These are phyloP conservation scores for Marmota flaviventris DNA, from an alignment of 2,113 vertebrate genomes.

Conservation along the genomic window DNA sequence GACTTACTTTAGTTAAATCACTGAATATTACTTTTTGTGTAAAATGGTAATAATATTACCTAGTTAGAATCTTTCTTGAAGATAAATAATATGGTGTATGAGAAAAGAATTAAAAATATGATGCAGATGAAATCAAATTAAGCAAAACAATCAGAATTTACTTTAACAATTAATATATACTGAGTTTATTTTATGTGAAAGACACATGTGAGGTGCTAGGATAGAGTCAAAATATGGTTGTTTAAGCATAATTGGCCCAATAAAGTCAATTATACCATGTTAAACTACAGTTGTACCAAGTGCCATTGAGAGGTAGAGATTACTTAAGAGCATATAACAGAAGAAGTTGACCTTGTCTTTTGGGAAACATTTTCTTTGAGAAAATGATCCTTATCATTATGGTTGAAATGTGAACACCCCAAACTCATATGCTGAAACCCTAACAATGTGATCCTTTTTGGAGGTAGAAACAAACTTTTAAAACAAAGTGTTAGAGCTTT, in stretches of 20 bases:
- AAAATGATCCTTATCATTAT: not conserved
- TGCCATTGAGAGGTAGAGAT: not conserved
- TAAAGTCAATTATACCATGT: not conserved
- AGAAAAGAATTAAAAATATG: not conserved
- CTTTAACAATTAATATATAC: conserved; percentile 4
- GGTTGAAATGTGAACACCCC: not conserved
- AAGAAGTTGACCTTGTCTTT: not conserved
- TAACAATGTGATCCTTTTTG: not conserved
- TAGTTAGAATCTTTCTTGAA: not conserved
- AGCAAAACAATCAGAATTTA: not conserved
- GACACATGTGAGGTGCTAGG: not conserved
- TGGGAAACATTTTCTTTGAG: not conserved
- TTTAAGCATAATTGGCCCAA: not conserved
- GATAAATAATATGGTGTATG: not conserved
- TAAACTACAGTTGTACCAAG: not conserved
- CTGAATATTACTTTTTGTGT: not conserved
- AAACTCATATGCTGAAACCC: not conserved
- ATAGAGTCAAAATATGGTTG: not conserved
- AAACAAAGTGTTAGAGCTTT: not conserved
- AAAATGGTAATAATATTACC: not conserved
- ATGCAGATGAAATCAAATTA: not conserved
- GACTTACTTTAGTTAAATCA: not conserved
- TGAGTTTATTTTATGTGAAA: not conserved
- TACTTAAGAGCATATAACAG: not conserved
- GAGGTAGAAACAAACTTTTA: not conserved